Percentiles rank a stretch among this genome's conserved stretches.
These are phyloP conservation scores for Hozukius guyotensis DNA, from an alignment of 2,797 vertebrate genomes.

Conservation along the genomic window DNA sequence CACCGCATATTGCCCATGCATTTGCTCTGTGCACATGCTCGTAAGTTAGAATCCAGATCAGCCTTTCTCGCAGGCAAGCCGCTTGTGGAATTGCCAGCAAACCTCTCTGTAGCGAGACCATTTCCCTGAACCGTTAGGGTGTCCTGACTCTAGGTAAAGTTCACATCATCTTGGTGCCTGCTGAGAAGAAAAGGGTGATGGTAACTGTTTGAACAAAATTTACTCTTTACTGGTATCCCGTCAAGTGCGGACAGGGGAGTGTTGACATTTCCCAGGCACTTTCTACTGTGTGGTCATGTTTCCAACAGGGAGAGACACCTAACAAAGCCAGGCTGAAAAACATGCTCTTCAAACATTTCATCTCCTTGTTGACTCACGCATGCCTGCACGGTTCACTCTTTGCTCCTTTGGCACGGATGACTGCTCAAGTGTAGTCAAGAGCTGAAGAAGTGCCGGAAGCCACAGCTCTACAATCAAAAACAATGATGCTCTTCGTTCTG, in stretches of 20 bases:
- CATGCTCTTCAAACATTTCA: slow-evolving; percentile 24
- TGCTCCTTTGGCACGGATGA: neutral
- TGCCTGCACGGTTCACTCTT: neutral
- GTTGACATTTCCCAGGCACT: slow-evolving; percentile 85
- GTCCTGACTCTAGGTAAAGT: slow-evolving; percentile 51
- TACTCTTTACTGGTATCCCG: slow-evolving; percentile 62
- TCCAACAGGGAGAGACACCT: slow-evolving; percentile 45
- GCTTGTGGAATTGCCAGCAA: neutral
- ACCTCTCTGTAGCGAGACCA: neutral
- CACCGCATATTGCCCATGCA: neutral
- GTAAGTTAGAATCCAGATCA: neutral
- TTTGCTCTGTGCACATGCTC: neutral
- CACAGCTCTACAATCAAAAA: neutral
- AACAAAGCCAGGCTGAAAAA: slow-evolving; percentile 53
- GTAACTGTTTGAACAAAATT: slow-evolving; percentile 65
- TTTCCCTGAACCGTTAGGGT: slow-evolving; percentile 9
- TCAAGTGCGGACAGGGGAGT: slow-evolving; percentile 53
- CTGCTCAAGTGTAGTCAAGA: neutral
- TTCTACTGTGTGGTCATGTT: slow-evolving; percentile 55
- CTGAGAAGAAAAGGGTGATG: slow-evolving; percentile 45
- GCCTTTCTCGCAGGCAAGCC: neutral
- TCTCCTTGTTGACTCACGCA: slow-evolving; percentile 26
- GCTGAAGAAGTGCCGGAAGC: neutral
- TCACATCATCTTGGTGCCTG: slow-evolving; percentile 47
- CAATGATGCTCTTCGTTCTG: neutral